Conservation (phyloP, 2,797 vertebrate genomes). For the Australoheros facetus region DNA sequence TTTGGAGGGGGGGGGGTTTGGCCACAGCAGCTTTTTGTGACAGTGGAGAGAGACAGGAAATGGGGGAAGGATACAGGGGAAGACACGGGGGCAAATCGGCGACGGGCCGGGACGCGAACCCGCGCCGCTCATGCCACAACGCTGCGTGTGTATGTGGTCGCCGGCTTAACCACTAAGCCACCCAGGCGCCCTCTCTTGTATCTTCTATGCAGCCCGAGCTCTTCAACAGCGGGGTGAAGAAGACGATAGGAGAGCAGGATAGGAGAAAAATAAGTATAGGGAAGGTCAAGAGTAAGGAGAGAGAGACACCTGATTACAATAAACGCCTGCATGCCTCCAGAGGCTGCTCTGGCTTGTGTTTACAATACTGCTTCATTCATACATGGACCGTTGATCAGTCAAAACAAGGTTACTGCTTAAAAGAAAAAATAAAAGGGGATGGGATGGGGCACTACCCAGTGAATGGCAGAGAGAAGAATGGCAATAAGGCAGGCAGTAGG, state of each 20-base stretch:
- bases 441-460: constrained; percentile 13
- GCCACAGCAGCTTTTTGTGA: no score
- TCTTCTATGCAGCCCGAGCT: constrained; percentile 28
- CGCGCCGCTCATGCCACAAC: no score
- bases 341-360: constrained; percentile 52
- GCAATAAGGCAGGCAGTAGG: constrained; percentile 73
- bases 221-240: constrained; percentile 27
- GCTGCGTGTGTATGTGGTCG: no score
- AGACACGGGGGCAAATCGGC: no score
- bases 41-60: no score
- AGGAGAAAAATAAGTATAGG: constrained; percentile 41
- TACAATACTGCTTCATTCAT: constrained; percentile 50
- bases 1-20: no score
- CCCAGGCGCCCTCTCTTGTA: constrained; percentile 14
- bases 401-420: constrained; percentile 33
- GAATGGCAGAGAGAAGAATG: constrained; percentile 64
- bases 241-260: constrained; percentile 35
- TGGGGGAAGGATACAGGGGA: no score
- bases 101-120: no score
- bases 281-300: constrained; percentile 61
- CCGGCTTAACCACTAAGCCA: no score
- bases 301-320: constrained; percentile 47
- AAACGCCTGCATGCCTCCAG: constrained; percentile 42
- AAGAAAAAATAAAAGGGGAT: constrained; percentile 27
- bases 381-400: constrained; percentile 22